These are phyloP conservation scores for Natator depressus DNA, from an alignment of 2,113 vertebrate genomes.

Conservation along the genomic window DNA sequence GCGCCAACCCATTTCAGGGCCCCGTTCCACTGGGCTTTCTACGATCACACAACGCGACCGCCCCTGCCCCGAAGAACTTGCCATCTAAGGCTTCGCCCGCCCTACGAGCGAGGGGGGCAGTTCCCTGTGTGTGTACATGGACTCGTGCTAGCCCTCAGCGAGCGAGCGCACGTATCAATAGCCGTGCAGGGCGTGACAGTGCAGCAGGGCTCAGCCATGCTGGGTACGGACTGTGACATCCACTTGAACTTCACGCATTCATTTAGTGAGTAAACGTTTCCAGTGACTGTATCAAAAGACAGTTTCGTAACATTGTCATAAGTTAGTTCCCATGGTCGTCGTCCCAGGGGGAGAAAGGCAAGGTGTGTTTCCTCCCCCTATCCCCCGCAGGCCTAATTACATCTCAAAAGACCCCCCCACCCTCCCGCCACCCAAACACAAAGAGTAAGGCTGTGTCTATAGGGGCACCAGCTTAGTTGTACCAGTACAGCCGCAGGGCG, in stretches of 20 bases:
- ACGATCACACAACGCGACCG: not conserved
- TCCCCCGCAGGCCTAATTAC: not conserved
- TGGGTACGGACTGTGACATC: not conserved
- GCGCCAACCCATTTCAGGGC: too few relatives aligned
- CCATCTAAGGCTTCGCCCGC: not conserved
- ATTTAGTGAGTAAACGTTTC: not conserved
- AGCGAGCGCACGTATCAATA: not conserved
- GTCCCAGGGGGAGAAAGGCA: not conserved
- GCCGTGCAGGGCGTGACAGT: not conserved
- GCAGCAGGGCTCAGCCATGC: not conserved
- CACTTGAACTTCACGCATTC: not conserved
- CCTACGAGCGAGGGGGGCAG: rapidly evolving
- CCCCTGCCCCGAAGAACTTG: not conserved
- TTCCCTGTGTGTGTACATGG: too few relatives aligned
- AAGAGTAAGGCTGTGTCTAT: not conserved
- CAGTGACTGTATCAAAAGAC: not conserved
- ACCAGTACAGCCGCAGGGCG: too few relatives aligned
- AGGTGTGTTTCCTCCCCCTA: not conserved
- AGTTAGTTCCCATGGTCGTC: not conserved
- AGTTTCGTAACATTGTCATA: not conserved
- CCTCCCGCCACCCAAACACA: not conserved
- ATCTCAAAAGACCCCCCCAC: not conserved
- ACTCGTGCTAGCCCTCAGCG: not conserved
- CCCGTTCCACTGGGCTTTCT: not conserved
- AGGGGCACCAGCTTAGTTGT: too few relatives aligned